Conservation (phyloP, 1,140 invertebrate genomes). For the Holotrichia oblita region DNA sequence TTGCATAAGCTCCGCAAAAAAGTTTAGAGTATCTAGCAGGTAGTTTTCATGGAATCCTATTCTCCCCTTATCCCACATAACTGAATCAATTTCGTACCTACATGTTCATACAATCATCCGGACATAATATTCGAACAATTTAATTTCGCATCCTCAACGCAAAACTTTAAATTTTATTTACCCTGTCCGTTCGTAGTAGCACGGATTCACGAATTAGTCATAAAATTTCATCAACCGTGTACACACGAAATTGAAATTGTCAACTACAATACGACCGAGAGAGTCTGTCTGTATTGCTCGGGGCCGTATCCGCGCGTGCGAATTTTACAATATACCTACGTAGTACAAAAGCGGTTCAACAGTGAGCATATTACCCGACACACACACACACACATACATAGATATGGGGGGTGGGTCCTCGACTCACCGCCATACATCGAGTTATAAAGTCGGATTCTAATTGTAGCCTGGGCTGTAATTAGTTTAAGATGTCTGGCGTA, state of each 20-base stretch:
- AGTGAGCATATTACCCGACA: not conserved
- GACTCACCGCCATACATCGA: not conserved
- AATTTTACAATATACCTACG: not conserved
- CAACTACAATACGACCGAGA: not conserved
- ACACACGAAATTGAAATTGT: slow-evolving; percentile 25
- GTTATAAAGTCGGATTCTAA: slow-evolving; percentile 19
- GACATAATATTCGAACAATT: slow-evolving; percentile 8
- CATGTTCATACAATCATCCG: slow-evolving; percentile 5
- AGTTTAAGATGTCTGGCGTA: slow-evolving; percentile 30
- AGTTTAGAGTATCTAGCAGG: too few relatives aligned
- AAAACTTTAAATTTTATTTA: slow-evolving; percentile 7
- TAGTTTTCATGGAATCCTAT: too few relatives aligned
- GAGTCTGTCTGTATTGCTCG: not conserved
- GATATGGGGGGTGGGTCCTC: too few relatives aligned
- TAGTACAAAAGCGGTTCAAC: not conserved
- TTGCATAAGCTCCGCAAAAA: too few relatives aligned
- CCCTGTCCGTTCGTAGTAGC: not conserved
- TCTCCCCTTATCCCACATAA: not conserved
- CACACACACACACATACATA: not conserved
- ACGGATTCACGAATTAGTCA: slow-evolving; percentile 10
- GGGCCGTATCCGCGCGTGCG: not conserved
- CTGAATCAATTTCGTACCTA: not conserved
- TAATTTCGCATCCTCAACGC: not conserved
- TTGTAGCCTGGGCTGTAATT: not conserved
- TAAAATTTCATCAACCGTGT: slow-evolving; percentile 4